Evolutionary conservation across 1,140 invertebrate species (phyloP).

Genomic region (Pseudomyrmex pallidus): DNA sequence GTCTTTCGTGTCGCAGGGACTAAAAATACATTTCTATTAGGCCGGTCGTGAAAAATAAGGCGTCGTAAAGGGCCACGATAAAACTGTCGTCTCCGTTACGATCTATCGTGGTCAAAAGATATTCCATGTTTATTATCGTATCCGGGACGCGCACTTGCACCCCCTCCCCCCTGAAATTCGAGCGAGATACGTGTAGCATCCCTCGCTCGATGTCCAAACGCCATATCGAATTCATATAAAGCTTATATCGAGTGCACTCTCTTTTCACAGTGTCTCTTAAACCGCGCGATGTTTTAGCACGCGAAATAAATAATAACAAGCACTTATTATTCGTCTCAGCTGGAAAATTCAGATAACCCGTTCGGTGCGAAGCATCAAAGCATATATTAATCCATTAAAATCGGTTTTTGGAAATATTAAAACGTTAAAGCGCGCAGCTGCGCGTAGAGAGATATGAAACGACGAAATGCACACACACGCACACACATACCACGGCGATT

Average conservation of each 20-base stretch:
- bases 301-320: not conserved
- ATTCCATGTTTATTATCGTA: constrained; percentile 49
- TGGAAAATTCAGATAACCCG: too few species aligned
- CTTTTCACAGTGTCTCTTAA: not conserved
- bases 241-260: not conserved
- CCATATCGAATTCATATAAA: not conserved
- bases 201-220: not conserved
- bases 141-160: not conserved
- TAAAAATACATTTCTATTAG: constrained; percentile 30
- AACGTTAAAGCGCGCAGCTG: not conserved
- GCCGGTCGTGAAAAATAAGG: constrained; percentile 10
- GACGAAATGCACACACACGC: not conserved
- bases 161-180: not conserved
- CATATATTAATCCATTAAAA: too few species aligned
- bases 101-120: constrained; percentile 5
- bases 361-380: too few species aligned
- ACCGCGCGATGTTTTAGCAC: not conserved
- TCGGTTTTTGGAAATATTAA: not conserved
- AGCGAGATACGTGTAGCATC: not conserved
- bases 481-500: not conserved
- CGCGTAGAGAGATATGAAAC: not conserved
- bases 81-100: constrained; percentile 28
- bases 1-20: not conserved
- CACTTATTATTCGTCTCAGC: too few species aligned
- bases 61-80: constrained; percentile 28